A percentile compares a stretch with the other conserved stretches of the same genome.
Conservation (phyloP, 2,113 vertebrate genomes). For the Melanerpes formicivorus region DNA sequence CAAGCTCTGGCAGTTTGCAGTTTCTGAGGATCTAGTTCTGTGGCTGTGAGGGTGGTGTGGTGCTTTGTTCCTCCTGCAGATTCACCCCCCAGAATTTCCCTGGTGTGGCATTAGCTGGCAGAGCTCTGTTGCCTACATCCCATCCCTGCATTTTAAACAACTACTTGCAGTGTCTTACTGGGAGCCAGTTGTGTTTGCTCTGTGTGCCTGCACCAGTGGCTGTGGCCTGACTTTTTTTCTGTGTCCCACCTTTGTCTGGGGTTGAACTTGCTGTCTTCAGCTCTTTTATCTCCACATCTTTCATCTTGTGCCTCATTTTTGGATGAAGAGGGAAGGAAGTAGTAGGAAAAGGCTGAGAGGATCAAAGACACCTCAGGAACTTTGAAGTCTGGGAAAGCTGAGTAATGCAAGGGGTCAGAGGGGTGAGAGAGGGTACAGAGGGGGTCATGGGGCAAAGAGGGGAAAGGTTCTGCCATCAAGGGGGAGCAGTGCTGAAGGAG, state of each 20-base stretch:
- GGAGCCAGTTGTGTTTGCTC: background rate
- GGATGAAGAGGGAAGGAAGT: background rate
- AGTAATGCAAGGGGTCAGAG: background rate
- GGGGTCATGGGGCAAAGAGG: background rate
- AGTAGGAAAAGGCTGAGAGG: background rate
- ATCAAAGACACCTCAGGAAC: background rate
- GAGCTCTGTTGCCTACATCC: background rate
- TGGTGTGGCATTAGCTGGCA: accelerated
- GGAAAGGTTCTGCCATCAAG: background rate
- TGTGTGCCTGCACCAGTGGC: background rate
- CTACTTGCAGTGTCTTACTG: background rate
- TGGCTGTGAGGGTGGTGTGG: background rate
- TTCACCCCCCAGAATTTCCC: accelerated
- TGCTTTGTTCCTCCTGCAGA: background rate
- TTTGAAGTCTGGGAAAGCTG: background rate
- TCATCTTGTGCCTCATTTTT: background rate
- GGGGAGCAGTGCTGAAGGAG: background rate
- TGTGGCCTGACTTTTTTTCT: background rate
- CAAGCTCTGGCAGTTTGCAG: background rate
- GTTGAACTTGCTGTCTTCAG: background rate
- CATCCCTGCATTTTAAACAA: background rate
- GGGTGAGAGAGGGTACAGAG: background rate
- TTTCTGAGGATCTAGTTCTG: background rate
- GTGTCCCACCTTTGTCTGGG: background rate
- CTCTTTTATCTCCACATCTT: conserved; percentile 25